Conservation (phyloP, 2,888 invertebrate species). For the Dascillus cervinus region DNA sequence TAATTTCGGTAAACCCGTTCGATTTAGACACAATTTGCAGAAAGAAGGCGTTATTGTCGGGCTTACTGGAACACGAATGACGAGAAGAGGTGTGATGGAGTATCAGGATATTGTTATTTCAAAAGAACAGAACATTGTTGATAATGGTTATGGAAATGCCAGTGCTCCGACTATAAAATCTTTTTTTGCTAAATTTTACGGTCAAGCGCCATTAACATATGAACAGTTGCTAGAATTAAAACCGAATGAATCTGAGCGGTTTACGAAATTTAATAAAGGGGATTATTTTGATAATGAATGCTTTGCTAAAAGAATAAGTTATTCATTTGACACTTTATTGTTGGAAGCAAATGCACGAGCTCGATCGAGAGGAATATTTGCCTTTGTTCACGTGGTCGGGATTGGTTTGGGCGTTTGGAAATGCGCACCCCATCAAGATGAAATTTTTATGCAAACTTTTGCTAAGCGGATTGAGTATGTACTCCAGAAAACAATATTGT, state of each 20-base stretch:
- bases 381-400: constrained; percentile 59
- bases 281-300: constrained; percentile 24
- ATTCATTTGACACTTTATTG: constrained; percentile 54
- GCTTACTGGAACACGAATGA: constrained; percentile 43
- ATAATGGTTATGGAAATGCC: constrained; percentile 43
- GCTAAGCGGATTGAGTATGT: constrained; percentile 50
- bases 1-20: constrained; percentile 45
- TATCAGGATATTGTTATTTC: constrained; percentile 47
- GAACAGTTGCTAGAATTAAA: constrained; percentile 2
- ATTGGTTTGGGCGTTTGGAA: constrained; percentile 62
- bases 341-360: constrained; percentile 55
- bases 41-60: constrained; percentile 46
- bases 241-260: constrained; percentile 11
- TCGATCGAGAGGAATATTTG: constrained; percentile 42
- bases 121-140: constrained; percentile 43
- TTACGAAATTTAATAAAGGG: constrained; percentile 11
- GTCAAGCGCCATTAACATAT: constrained; percentile 16
- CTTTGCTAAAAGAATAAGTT: constrained; percentile 47
- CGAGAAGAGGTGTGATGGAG: constrained; percentile 45
- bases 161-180: too few species aligned
- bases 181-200: constrained; percentile 32
- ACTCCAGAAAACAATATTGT: constrained; percentile 3
- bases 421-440: constrained; percentile 51
- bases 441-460: constrained; percentile 56
- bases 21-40: constrained; percentile 37